Base-by-base conservation (phyloP, 2,113 vertebrate genomes). In the Lagopus leucura region DNA sequence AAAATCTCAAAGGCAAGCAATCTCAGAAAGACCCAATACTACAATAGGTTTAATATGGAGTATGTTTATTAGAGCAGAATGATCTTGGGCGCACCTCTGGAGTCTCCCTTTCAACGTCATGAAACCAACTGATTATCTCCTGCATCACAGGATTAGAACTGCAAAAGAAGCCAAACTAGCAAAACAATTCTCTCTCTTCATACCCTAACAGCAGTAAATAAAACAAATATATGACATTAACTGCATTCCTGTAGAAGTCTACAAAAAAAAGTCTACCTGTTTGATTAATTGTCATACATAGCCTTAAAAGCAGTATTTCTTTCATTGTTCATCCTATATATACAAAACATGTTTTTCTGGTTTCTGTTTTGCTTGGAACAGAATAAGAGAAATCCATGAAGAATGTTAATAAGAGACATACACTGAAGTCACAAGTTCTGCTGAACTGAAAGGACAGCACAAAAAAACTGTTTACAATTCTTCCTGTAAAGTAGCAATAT, bases 381-480 rank as follows among this genome's bases (percentile, higher is more conserved):
- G 11, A 82, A 36, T 27, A 75, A 73, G 61, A 82, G 24, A 79
- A 80, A 81, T 81, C 6, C 16, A 32, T 81, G 87, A 43, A 75
- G 90, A 95, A 82, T 65, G 69, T 21, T 70, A 66, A 21, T 3
- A 48, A 61, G 86, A 74, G 54, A 63, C 9, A 4, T 64, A 52
- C 76, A 85, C 54, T 58, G 40, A 34, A 83, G 64, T 79, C n/a
- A 92, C 76, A 85, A 88, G 94, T 92, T 96, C n/a, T 82, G 70
- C n/a, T 71, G 63, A 94, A 96, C 42, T 67, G 55, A 88, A 76
- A 50, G 36, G 63, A 87, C 21, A 82, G 28, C 12, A 88, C 72
- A 90, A 93, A 92, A 30, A 82, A 30, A 2, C 8, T 13, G 50
- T 27, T 36, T 45, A 24, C 77, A 22, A 73, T 82, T 86, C 42